Percentiles rank a stretch among this genome's conserved stretches.
phyloP scores from a whole-genome alignment of 2,888 invertebrate genomes.

The Cephus sareptanus region DNA sequence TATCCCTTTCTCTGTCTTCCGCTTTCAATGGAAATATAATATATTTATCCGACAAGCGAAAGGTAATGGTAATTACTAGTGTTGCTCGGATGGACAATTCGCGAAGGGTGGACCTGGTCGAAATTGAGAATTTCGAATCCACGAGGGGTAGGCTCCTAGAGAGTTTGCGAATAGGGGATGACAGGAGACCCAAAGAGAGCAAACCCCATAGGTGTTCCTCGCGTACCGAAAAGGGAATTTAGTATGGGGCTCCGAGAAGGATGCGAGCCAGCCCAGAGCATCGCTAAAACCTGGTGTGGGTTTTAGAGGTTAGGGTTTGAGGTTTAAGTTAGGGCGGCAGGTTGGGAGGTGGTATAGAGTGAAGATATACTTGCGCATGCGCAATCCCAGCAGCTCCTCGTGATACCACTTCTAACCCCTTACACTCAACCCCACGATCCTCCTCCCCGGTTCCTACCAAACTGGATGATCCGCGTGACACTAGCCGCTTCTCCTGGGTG shows the following conservation, averaged over 20 bases:
- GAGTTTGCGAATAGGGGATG: neutral
- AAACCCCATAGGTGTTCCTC: neutral
- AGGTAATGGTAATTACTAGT: neutral
- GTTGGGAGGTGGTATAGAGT: neutral
- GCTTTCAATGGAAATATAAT: too few species aligned
- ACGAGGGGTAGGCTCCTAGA: neutral
- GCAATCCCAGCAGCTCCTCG: neutral
- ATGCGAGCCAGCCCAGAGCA: neutral
- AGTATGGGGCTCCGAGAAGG: neutral
- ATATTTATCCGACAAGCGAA: too few species aligned
- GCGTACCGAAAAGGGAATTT: neutral
- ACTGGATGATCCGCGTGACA: slow-evolving; percentile 5
- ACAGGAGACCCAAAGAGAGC: neutral
- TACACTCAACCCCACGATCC: neutral
- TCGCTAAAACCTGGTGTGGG: neutral
- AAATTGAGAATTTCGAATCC: neutral
- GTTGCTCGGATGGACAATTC: neutral
- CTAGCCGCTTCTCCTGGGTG: slow-evolving; percentile 1
- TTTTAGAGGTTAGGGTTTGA: neutral
- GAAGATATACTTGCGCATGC: neutral
- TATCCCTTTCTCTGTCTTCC: neutral
- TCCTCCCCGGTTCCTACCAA: neutral
- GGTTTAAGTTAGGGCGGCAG: neutral
- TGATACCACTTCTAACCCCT: neutral
- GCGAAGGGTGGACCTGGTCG: neutral